These are phyloP conservation scores for Danio choprae DNA, from an alignment of 2,797 vertebrate genomes.

Conservation along the genomic window DNA sequence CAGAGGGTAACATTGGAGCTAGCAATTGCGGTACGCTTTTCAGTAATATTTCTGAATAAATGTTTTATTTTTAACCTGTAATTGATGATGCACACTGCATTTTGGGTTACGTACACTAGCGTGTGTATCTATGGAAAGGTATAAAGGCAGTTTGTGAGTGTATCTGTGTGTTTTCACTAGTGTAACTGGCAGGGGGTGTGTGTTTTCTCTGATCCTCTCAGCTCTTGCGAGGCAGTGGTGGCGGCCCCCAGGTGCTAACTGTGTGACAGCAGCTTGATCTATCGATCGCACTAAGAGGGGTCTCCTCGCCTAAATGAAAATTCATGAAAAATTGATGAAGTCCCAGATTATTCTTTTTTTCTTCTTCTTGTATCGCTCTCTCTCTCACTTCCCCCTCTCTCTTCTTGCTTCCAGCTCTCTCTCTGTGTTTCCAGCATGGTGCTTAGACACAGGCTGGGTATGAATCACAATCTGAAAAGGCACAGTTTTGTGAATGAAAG, in stretches of 20 bases:
- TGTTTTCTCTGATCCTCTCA: slow-evolving; percentile 72
- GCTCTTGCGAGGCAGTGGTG: slow-evolving; percentile 79
- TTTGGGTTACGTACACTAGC: slow-evolving; percentile 10
- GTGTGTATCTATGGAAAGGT: slow-evolving; percentile 4
- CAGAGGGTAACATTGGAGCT: neutral
- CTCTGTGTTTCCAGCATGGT: neutral
- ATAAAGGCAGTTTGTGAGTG: slow-evolving; percentile 30
- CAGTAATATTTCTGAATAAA: neutral
- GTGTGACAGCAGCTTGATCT: slow-evolving; percentile 94
- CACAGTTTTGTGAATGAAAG: neutral
- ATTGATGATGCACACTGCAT: slow-evolving; percentile 12
- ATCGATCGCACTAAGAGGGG: slow-evolving; percentile 92
- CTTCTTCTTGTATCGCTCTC: slow-evolving; percentile 41
- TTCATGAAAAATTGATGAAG: slow-evolving; percentile 99
- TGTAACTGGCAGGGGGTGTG: slow-evolving; percentile 56
- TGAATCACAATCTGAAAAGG: slow-evolving; percentile 17
- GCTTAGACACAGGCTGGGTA: neutral
- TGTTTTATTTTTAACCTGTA: slow-evolving; percentile 20
- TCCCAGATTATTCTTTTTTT: slow-evolving; percentile 86
- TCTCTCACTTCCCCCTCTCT: slow-evolving; percentile 63
- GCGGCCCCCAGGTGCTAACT: slow-evolving; percentile 92
- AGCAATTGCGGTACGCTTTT: slow-evolving; percentile 12
- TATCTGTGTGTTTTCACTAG: slow-evolving; percentile 16
- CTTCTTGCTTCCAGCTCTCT: slow-evolving; percentile 20
- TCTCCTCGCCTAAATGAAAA: slow-evolving; percentile 92